Conservation (phyloP, 1,140 invertebrate genomes). For the Anastatus disparis region DNA sequence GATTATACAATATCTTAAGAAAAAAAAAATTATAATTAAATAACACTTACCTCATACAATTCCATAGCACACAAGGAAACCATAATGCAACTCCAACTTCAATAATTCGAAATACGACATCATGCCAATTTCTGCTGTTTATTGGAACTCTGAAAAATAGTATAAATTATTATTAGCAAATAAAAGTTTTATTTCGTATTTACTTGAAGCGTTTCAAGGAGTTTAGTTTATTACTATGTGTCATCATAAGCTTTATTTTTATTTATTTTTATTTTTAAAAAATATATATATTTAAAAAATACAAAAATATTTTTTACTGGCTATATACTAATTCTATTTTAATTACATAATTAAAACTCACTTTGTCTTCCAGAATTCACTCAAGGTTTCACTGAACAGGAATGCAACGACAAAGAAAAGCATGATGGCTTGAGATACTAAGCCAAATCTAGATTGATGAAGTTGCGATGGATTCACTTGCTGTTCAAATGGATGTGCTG, state of each 20-base stretch:
- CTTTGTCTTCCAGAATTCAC: constrained; percentile 93
- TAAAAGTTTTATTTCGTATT: background rate
- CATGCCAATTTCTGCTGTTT: constrained; percentile 89
- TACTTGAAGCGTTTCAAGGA: constrained; percentile 4
- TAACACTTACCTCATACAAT: constrained; percentile 80
- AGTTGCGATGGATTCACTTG: constrained; percentile 87
- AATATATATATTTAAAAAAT: too few relatives aligned
- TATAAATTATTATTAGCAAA: background rate
- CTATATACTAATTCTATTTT: too few relatives aligned
- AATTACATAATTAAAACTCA: constrained; percentile 57
- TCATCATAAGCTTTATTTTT: too few relatives aligned
- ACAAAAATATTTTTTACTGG: too few relatives aligned
- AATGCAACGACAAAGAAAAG: constrained; percentile 88
- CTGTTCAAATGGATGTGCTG: constrained; percentile 54
- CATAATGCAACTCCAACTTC: constrained; percentile 94
- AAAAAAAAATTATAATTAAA: background rate
- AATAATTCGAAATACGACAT: constrained; percentile 88
- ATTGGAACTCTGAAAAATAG: constrained; percentile 79
- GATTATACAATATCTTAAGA: too few relatives aligned
- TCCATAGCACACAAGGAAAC: constrained; percentile 96
- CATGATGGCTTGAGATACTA: constrained; percentile 87
- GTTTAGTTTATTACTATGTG: background rate
- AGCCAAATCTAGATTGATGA: constrained; percentile 88
- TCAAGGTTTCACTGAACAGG: constrained; percentile 88
- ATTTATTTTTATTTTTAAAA: too few relatives aligned